Evolutionary conservation across 2,113 vertebrate species (phyloP), one percentile per base, ranked within the genome.

Genomic region (Psammodynastes pulverulentus): DNA sequence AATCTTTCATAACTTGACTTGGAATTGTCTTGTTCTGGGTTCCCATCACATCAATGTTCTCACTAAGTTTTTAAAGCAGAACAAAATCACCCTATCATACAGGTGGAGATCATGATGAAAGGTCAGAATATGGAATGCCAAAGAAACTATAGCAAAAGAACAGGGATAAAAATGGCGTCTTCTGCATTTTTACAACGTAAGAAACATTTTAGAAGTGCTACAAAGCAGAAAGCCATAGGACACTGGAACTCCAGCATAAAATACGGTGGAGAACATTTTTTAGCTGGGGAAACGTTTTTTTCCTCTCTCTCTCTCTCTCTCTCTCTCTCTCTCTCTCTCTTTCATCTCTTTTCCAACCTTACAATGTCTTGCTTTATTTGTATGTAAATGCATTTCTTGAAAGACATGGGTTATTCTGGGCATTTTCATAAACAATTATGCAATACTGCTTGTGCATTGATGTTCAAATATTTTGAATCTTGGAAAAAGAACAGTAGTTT

Each of bases 331-430:
- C 58, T 0, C 67, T 94, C 89, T 26, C 15, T 13, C 51, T 86
- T 93, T 84, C 94, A 58, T 88, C 0, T 52, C 92, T 95, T 93
- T 88, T 92, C 88, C 93, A 93, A 94, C 91, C 54, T 94, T 62
- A 34, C 26, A 46, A 9, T 92, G 46, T 51, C 34, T 86, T 62
- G 91, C 13, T 86, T 94, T 84, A 91, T 94, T 95, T 92, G 87
- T 95, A 87, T 95, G 23, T 97, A 93, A 94, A 92, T 94, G 90
- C 91, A 56, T 94, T 93, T 95, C 93, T 92, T 96, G 6, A 91
- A 94, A 94, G 93, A 91, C 95, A 92, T 96, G 87, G 94, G 92
- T 58, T 94, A 95, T 94, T 95, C 92, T 95, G 95, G 92, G 94
- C 94, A 94, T 95, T 95, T 62, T 93, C 2, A 67, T 87, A 94